These are phyloP conservation scores for Plebejus melissa DNA, from an alignment of 2,888 invertebrate species.

Conservation along the genomic window DNA sequence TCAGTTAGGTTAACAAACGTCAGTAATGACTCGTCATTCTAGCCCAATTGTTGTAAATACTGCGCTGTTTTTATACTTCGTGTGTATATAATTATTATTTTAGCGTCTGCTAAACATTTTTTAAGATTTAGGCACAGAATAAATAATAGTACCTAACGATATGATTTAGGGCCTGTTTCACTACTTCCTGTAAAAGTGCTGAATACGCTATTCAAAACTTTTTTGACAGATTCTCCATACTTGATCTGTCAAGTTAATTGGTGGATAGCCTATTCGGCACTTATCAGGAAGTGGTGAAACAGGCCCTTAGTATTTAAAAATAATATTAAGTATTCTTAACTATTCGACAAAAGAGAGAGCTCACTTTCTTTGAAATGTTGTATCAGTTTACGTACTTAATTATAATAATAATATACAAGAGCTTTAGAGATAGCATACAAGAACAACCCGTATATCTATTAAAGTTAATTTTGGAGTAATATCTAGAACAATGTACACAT, in stretches of 20 bases:
- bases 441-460: background rate
- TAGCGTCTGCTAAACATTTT: background rate
- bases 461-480: background rate
- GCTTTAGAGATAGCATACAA: background rate
- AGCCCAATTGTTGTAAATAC: background rate
- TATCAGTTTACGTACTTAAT: background rate
- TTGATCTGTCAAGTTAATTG: no score
- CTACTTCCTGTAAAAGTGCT: no score
- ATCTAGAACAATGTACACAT: background rate
- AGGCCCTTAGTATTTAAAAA: background rate
- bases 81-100: background rate
- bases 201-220: no score
- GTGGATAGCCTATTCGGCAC: no score
- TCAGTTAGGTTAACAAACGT: conserved; percentile 1
- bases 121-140: no score
- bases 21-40: background rate
- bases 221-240: no score
- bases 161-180: no score
- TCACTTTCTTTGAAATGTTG: background rate
- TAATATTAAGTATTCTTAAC: background rate
- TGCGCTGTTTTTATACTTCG: background rate
- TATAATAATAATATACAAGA: background rate
- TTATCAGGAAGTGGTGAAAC: no score
- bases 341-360: background rate
- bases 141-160: no score